Base-by-base conservation (phyloP, 2,797 vertebrate genomes). In the Sebastiscus tertius region DNA sequence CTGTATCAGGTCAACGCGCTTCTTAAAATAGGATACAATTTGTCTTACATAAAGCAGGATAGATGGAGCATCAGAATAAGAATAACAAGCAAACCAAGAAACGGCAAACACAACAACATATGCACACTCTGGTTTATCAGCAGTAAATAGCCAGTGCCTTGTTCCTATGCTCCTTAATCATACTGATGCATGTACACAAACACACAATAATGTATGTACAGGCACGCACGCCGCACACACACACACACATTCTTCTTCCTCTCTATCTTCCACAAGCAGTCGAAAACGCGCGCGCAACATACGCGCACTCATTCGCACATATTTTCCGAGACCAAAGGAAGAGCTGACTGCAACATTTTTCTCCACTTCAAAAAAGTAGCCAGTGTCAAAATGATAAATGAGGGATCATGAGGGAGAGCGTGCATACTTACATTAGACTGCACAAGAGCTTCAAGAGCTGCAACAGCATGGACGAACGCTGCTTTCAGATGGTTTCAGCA, bases 321-420 rank as follows among this genome's bases (percentile, higher is more conserved):
- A 74, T 86, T 93, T 90, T 88, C 80, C 62, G 68, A 91, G 92
- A 93, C 90, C 90, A 92, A 92, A 94, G 93, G 94, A 96, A 95
- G 94, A 93, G 94, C 95, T 95, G 93, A 96, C 95, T 93, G 93
- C 93, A 94, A 94, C 94, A 95, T 96, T 96, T 95, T 95, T 95
- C 93, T 94, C 91, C 94, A 94, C 94, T 95, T 95, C 94, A 95
- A 94, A 96, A 95, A 95, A 94, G 95, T 95, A 95, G 94, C 93
- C 92, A 74, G 92, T 96, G 95, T 96, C 95, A 95, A 94, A 93
- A 95, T 96, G 95, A 96, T 95, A 93, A 95, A 96, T 95, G 94
- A 94, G 93, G 91, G 93, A 93, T 94, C 90, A 93, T 85, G 88
- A 82, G 89, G 92, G 92, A 90, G 90, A 91, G 92, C 90, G 92